Percentiles rank a stretch among this genome's conserved stretches.
Evolutionary conservation across 2,888 invertebrate species (phyloP).

Genomic region (Patella depressa): DNA sequence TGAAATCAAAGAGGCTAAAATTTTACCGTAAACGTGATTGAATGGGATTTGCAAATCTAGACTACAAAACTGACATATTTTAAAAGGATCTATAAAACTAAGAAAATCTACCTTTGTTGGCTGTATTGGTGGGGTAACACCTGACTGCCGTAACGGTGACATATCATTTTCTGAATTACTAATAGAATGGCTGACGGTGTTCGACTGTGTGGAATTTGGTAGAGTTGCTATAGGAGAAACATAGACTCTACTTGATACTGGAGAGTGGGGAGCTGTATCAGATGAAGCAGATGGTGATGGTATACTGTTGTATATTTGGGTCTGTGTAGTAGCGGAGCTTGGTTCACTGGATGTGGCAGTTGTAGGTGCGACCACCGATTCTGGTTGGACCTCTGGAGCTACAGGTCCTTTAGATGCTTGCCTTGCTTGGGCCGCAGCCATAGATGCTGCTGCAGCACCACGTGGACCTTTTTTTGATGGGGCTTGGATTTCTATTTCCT

Average conservation of each 20-base stretch:
- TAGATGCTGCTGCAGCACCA: conserved; percentile 27
- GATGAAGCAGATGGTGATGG: conserved; percentile 23
- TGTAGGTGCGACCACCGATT: conserved; percentile 39
- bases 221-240: conserved; percentile 7
- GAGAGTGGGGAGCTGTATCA: conserved; percentile 23
- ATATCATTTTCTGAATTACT: conserved; percentile 23
- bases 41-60: no score
- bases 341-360: conserved; percentile 32
- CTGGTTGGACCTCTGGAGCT: conserved; percentile 41
- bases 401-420: conserved; percentile 39
- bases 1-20: no score
- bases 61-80: no score
- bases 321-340: conserved; percentile 24
- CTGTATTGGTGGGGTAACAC: conserved; percentile 59
- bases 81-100: not conserved
- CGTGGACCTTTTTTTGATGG: conserved; percentile 45
- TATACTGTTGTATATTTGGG: conserved; percentile 8
- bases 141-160: conserved; percentile 44
- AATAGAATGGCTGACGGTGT: conserved; percentile 17
- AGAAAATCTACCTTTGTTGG: conserved; percentile 58
- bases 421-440: conserved; percentile 26
- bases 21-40: no score
- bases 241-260: conserved; percentile 11
- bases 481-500: conserved; percentile 71
- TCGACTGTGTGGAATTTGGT: conserved; percentile 14